Conservation (phyloP, 2,113 vertebrate species). For the Eleginops maclovinus region DNA sequence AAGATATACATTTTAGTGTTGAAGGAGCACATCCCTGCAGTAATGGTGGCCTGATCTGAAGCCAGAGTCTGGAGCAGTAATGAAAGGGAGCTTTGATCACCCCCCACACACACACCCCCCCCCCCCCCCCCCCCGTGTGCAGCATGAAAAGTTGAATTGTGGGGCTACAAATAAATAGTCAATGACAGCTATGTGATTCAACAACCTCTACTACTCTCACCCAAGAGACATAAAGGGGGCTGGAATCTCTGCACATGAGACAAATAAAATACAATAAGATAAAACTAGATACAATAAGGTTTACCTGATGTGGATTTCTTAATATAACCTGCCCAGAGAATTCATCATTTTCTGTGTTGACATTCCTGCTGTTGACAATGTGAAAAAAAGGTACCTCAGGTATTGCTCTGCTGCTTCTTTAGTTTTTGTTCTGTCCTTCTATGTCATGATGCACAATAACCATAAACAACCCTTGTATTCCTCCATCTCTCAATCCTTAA, state of each 20-base stretch:
- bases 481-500: too few species aligned
- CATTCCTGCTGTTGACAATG: too few species aligned
- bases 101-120: not conserved
- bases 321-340: too few species aligned
- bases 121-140: constrained; percentile 20
- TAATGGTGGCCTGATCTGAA: constrained; percentile 57
- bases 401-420: too few species aligned
- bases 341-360: too few species aligned
- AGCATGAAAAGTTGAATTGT: constrained; percentile 89
- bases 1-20: constrained; percentile 51
- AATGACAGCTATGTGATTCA: constrained; percentile 88
- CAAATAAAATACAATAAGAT: not conserved
- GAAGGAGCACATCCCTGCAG: constrained; percentile 60
- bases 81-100: constrained; percentile 82
- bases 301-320: too few species aligned
- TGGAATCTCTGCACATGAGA: constrained; percentile 3
- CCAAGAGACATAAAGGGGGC: constrained; percentile 10
- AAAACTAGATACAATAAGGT: not conserved
- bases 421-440: too few species aligned
- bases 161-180: constrained; percentile 89
- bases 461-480: too few species aligned
- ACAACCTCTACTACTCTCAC: constrained; percentile 63
- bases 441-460: too few species aligned
- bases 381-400: too few species aligned
- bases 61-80: constrained; percentile 69